phyloP scores from a whole-genome alignment of 2,113 vertebrate genomes.

The Prunella fulvescens region DNA sequence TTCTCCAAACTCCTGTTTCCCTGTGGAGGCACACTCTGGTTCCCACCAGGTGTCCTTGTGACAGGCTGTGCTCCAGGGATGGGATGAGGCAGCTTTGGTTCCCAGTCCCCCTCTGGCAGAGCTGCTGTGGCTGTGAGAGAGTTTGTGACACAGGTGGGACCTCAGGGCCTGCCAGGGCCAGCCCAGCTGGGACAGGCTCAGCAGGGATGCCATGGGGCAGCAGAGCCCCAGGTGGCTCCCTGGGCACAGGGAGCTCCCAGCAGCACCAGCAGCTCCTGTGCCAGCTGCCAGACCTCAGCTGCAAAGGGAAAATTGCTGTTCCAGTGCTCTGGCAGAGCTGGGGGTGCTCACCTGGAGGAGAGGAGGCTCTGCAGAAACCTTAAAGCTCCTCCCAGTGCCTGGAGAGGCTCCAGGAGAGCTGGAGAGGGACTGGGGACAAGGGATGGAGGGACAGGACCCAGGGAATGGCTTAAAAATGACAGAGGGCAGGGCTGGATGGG shows the following conservation, averaged over 20 bases:
- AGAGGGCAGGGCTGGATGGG: not conserved
- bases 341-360: not conserved
- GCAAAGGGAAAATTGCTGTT: too few relatives aligned
- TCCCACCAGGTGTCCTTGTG: not conserved
- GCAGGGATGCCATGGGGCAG: not conserved
- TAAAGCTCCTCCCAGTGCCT: not conserved
- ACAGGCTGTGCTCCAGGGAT: not conserved
- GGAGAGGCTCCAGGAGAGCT: not conserved
- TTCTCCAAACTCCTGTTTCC: not conserved
- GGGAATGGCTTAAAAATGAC: not conserved
- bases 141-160: not conserved
- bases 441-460: not conserved
- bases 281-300: not conserved
- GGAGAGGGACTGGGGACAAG: not conserved
- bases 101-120: too few relatives aligned
- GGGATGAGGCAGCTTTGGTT: not conserved
- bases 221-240: not conserved
- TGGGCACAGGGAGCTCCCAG: not conserved
- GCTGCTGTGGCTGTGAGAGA: not conserved
- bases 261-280: not conserved
- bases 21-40: not conserved
- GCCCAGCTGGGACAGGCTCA: not conserved
- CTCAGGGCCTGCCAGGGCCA: not conserved
- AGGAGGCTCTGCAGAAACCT: not conserved
- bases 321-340: not conserved